Evolutionary conservation across 2,797 vertebrate genomes (phyloP).

Genomic region (Capromys pilorides): DNA sequence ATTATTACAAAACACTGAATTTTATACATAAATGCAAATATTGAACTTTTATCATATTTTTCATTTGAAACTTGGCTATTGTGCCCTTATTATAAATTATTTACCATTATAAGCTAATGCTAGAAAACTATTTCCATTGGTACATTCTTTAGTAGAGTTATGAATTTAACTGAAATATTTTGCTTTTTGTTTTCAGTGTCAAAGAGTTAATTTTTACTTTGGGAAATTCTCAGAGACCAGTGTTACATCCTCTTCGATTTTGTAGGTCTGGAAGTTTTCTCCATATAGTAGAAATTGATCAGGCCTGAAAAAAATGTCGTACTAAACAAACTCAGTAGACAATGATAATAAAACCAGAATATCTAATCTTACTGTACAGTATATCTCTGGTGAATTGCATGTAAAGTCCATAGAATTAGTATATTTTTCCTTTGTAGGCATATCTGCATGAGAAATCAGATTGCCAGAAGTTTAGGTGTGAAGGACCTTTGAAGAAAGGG

Average conservation of each 20-base stretch:
- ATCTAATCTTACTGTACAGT: neutral
- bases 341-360: neutral
- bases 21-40: slow-evolving; percentile 16
- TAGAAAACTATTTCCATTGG: slow-evolving; percentile 1
- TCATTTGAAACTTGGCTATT: slow-evolving; percentile 38
- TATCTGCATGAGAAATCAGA: slow-evolving; percentile 8
- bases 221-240: neutral
- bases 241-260: neutral
- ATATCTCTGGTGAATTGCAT: neutral
- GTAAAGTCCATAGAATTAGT: neutral
- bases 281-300: neutral
- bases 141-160: slow-evolving; percentile 41
- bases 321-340: neutral
- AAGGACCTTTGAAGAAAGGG: neutral
- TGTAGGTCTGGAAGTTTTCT: slow-evolving; percentile 6
- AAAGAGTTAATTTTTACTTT: neutral
- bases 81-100: neutral
- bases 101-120: neutral
- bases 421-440: neutral
- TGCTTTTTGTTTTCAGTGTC: slow-evolving; percentile 20
- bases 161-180: slow-evolving; percentile 36
- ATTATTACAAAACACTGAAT: slow-evolving; percentile 13
- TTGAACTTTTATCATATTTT: slow-evolving; percentile 25
- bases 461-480: neutral
- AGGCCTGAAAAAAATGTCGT: neutral